Base-by-base conservation (phyloP, 2,888 invertebrate genomes). In the Epicampocera succincta region DNA sequence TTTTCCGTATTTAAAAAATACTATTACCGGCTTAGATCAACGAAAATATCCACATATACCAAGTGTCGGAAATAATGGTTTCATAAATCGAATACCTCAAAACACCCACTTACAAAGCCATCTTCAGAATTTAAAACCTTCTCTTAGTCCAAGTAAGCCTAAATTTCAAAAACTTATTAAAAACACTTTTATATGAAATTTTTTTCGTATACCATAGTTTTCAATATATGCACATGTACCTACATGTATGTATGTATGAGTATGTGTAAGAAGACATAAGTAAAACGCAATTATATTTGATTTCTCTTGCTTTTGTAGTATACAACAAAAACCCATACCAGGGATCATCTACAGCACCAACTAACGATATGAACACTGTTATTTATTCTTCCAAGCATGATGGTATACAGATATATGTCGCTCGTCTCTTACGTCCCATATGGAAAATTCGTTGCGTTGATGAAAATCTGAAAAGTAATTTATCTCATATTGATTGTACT, bases 401-500 rank as follows among this genome's bases (percentile, higher is more conserved):
- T 88, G 98, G 98, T 0, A 93, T 99, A 9, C 99, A 98, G 91
- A 93, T 98, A 50, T 98, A 97, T 88, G 94, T 98, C 13, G 94
- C 96, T 21, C 93, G 99, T 85, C 95, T 99, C 85, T 91, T 99
- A 17, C 92, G 97, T 38, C 96, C 97, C 0, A 93, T 99, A 83
- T 99, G 99, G 99, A 95, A 94, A 86, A 91, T 94, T 84, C 94
- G 94, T 89, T 96, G 96, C 86, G 94, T 96, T 19, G 93, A 94
- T 54, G 93, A 92, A 76, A 87, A 96, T 93, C 91, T 95, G 87
- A 93, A 93, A 29, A 95, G 95, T 86, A 93, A 92, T 33, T 92
- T 96, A 54, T 93, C 93, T 0, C 92, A 93, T 6, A 94, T 94
- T 56, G 96, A 97, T 86, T 94, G 96, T 85, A 92, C 93, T 0